Evolutionary conservation across 2,797 vertebrate genomes (phyloP), one percentile per base, ranked within the genome.

Genomic region (Trachurus trachurus): DNA sequence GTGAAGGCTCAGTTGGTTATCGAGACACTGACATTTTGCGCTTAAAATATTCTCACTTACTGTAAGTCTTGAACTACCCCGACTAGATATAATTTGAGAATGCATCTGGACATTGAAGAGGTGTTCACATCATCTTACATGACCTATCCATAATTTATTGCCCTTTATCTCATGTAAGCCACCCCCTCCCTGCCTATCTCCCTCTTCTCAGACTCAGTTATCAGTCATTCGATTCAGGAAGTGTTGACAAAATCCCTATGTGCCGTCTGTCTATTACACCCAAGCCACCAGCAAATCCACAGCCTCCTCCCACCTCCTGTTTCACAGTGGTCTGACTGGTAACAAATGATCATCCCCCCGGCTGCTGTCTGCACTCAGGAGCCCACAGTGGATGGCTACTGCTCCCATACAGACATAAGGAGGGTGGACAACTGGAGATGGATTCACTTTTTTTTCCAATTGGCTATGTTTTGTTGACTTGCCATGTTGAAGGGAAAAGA

Each of bases 291-390:
- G 34, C 37, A 62, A 52, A 21, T 47, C 26, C 49, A 68, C 47
- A 31, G 42, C 37, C 22, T 34, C 61, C 37, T 44, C 42, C 34
- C 66, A 50, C 31, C 67, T 67, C 56, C 42, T 57, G 49, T 56
- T 39, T 73, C 64, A 29, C n/a, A 66, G 62, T 63, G 78, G 74
- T 76, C 71, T 54, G 80, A 84, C 66, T 74, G 16, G 69, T 70
- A 76, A 89, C 74, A 89, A 83, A 85, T 73, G 66, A 88, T 86
- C 54, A 40, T 80, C 62, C 49, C 66, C 47, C 53, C 66, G 69
- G 71, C 73, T 66, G 56, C 80, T 80, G 61, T 76, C 37, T 72
- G 53, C 66, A 61, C 47, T 12, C 4, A 42, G 66, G 5, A 74
- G 49, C 39, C 71, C 53, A 19, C 70, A 59, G 53, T 47, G 58